These are phyloP conservation scores for Bombycilla garrulus DNA, from an alignment of 2,113 vertebrate species.

Conservation along the genomic window DNA sequence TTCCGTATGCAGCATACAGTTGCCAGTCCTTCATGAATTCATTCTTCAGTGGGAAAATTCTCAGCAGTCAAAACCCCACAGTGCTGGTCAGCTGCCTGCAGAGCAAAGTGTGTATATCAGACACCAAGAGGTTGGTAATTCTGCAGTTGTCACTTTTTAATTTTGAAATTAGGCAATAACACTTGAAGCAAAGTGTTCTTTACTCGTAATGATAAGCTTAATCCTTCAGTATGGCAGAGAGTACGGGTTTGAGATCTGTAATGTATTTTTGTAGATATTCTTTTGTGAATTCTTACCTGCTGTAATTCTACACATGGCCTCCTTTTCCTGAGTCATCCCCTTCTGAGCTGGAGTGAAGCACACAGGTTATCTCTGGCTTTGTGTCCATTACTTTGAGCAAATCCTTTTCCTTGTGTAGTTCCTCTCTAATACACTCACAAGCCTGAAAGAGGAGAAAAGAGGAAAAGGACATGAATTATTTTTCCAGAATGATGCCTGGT, in stretches of 20 bases:
- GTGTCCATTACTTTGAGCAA: not conserved
- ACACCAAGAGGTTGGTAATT: not conserved
- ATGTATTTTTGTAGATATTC: not conserved
- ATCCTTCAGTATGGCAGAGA: not conserved
- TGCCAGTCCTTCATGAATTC: not conserved
- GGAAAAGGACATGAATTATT: not conserved
- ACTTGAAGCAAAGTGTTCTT: not conserved
- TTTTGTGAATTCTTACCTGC: not conserved
- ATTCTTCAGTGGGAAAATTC: not conserved
- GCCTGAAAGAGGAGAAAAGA: not conserved
- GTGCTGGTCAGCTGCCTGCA: not conserved
- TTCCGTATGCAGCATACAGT: not conserved
- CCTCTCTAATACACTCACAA: not conserved
- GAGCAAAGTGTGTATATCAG: not conserved
- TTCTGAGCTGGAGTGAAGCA: not conserved
- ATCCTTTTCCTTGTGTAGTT: not conserved
- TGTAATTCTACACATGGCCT: fast-evolving
- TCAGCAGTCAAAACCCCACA: not conserved
- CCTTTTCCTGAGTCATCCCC: not conserved
- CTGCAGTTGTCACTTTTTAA: not conserved
- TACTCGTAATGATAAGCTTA: not conserved
- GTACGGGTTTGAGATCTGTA: not conserved
- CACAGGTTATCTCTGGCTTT: not conserved
- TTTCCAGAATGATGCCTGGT: not conserved
- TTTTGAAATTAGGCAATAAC: not conserved